phyloP scores from a whole-genome alignment of 2,113 vertebrate species.

The Kryptolebias marmoratus region DNA sequence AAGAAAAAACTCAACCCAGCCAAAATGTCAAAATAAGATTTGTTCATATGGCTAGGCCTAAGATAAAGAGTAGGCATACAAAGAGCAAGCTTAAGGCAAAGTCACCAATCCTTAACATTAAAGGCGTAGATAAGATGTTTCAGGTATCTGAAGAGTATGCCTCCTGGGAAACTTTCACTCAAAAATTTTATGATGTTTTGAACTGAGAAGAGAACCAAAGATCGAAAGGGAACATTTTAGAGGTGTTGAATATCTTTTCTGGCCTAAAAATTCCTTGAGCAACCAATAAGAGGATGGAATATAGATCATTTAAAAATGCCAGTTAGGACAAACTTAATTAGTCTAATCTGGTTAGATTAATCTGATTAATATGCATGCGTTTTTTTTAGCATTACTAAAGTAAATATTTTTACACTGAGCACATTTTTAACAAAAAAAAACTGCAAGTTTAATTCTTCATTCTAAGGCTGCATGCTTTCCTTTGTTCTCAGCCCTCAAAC shows the following conservation, averaged over 20 bases:
- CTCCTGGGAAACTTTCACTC: not conserved
- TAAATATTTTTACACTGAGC: too few relatives aligned
- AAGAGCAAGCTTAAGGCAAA: not conserved
- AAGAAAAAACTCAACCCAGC: too few relatives aligned
- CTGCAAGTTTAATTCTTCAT: too few relatives aligned
- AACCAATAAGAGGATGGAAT: not conserved
- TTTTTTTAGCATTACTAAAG: too few relatives aligned
- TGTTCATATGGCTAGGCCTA: slow-evolving; percentile 9
- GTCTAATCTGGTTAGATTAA: too few relatives aligned
- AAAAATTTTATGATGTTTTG: not conserved
- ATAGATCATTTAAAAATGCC: not conserved
- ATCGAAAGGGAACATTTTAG: not conserved
- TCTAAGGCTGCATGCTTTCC: not conserved
- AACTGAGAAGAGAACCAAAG: not conserved
- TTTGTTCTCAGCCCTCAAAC: slow-evolving; percentile 13
- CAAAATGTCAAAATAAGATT: too few relatives aligned
- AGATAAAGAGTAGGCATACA: slow-evolving; percentile 5
- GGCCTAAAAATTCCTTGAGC: not conserved
- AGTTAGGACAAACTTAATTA: not conserved
- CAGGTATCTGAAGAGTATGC: not conserved
- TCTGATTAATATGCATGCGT: too few relatives aligned
- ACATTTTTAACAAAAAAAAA: too few relatives aligned
- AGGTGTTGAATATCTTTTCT: not conserved
- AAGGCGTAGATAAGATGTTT: not conserved
- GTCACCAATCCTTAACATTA: not conserved